A percentile compares a stretch with the other conserved stretches of the same genome.
Evolutionary conservation across 1,140 invertebrate genomes (phyloP).

Genomic region (Apis dorsata): DNA sequence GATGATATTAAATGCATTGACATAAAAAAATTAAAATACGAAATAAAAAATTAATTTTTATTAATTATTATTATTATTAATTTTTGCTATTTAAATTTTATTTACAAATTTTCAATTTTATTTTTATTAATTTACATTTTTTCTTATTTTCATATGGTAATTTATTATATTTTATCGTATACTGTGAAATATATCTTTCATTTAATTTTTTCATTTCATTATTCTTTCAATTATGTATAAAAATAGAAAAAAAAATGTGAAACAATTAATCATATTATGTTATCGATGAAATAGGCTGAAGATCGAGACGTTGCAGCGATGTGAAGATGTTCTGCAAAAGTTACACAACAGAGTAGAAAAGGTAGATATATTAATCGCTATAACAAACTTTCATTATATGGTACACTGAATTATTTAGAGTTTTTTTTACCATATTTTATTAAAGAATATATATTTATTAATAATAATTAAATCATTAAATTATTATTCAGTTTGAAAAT

Average conservation of each 20-base stretch:
- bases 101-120: background rate
- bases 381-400: background rate
- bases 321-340: slow-evolving; percentile 84
- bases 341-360: slow-evolving; percentile 83
- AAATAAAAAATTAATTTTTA: too few relatives aligned
- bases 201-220: too few relatives aligned
- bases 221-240: background rate
- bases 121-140: slow-evolving; percentile 11
- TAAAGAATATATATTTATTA: background rate
- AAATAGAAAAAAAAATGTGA: background rate
- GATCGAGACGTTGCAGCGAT: slow-evolving; percentile 83
- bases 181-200: background rate
- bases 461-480: background rate
- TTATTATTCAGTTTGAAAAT: background rate
- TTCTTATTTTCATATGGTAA: background rate
- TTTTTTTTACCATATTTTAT: background rate
- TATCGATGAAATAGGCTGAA: slow-evolving; percentile 80
- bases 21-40: background rate
- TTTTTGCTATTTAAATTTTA: background rate
- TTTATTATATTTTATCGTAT: too few relatives aligned
- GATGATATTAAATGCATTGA: background rate
- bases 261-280: slow-evolving; percentile 35
- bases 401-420: background rate
- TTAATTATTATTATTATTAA: too few relatives aligned
- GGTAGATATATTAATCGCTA: slow-evolving; percentile 72